A percentile compares a stretch with the other conserved stretches of the same genome.
Evolutionary conservation across 2,113 vertebrate species (phyloP).

Genomic region (Neoarius graeffei): DNA sequence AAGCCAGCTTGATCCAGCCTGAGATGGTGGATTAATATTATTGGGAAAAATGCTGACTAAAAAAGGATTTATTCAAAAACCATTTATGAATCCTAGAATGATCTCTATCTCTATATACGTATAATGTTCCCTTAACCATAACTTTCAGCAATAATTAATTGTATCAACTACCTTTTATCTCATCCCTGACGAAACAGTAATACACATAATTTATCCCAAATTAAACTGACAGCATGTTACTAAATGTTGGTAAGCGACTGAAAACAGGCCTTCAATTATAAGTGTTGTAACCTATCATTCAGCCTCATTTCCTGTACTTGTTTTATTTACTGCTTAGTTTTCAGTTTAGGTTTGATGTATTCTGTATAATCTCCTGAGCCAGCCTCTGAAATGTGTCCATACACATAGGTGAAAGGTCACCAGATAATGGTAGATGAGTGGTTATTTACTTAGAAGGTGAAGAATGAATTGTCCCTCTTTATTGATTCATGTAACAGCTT

Average conservation of each 20-base stretch:
- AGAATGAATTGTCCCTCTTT: slow-evolving; percentile 40
- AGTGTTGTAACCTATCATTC: background rate
- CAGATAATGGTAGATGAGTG: slow-evolving; percentile 24
- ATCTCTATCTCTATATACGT: background rate
- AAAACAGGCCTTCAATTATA: background rate
- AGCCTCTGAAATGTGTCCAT: background rate
- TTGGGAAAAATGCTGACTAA: background rate
- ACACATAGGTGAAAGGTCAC: background rate
- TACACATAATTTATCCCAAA: background rate
- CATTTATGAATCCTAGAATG: background rate
- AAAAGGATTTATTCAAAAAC: slow-evolving; percentile 6
- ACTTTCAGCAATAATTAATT: background rate
- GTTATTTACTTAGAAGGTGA: slow-evolving; percentile 28
- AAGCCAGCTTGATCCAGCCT: slow-evolving; percentile 32
- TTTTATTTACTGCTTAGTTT: too few relatives aligned
- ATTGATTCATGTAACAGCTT: slow-evolving; percentile 41
- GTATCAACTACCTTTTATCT: background rate
- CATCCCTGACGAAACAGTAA: background rate
- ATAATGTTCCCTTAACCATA: background rate
- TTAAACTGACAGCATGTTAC: background rate
- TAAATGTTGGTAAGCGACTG: background rate
- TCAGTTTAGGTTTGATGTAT: too few relatives aligned
- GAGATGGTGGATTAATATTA: slow-evolving; percentile 28
- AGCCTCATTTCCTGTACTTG: too few relatives aligned
- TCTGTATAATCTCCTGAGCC: too few relatives aligned